Evolutionary conservation across 2,797 vertebrate genomes (phyloP).

Genomic region (Florisuga fusca): DNA sequence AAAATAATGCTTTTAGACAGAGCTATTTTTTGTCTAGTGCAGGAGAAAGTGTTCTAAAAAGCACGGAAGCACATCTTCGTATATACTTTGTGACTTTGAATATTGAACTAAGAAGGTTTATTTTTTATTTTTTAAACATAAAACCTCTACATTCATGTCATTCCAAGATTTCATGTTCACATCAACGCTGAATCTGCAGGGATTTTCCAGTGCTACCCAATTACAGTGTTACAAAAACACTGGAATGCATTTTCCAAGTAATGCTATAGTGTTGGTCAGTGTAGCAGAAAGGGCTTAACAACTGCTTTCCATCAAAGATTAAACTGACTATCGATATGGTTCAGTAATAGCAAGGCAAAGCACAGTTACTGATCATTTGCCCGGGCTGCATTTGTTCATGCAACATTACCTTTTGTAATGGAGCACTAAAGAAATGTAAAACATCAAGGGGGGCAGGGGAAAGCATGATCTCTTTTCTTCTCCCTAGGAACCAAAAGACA

Average conservation of each 20-base stretch:
- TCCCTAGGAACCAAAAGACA: neutral
- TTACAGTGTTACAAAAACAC: neutral
- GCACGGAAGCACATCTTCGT: neutral
- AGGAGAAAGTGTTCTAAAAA: neutral
- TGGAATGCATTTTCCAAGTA: neutral
- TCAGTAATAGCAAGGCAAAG: neutral
- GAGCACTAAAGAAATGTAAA: conserved; percentile 33
- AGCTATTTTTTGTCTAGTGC: neutral
- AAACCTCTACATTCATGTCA: neutral
- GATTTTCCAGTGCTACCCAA: neutral
- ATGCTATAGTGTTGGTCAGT: neutral
- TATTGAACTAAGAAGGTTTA: neutral
- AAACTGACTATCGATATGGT: neutral
- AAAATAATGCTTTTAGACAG: neutral
- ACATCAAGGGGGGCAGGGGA: neutral
- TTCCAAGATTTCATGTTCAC: neutral
- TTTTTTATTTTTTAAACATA: neutral
- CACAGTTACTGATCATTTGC: conserved; percentile 39
- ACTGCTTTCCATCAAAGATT: conserved; percentile 38
- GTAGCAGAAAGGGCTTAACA: neutral
- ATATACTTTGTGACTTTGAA: neutral
- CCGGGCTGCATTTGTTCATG: conserved; percentile 24
- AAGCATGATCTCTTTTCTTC: neutral
- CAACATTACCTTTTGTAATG: conserved; percentile 59
- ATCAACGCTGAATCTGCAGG: neutral